Conservation (phyloP, 2,888 invertebrate genomes). For the Epistrophella euchroma region DNA sequence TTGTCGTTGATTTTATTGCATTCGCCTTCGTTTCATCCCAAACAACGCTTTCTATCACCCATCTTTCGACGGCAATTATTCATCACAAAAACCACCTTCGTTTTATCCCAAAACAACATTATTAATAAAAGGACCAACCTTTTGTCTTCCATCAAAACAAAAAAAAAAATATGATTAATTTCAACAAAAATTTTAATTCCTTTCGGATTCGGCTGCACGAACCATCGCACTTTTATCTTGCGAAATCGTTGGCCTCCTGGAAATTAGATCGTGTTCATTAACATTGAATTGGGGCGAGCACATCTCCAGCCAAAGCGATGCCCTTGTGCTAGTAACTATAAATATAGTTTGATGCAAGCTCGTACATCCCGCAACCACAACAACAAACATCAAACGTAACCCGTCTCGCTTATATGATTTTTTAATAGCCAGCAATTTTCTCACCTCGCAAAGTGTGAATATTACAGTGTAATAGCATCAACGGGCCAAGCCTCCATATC, state of each 20-base stretch:
- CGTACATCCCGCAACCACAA: conserved; percentile 4
- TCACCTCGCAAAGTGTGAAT: conserved; percentile 84
- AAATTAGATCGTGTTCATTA: conserved; percentile 76
- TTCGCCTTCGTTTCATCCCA: not conserved
- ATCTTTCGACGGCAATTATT: conserved; percentile 22
- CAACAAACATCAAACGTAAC: conserved; percentile 71
- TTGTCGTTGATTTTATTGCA: not conserved
- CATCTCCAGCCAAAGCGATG: conserved; percentile 36
- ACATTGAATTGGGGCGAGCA: conserved; percentile 65
- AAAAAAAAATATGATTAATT: conserved; percentile 35
- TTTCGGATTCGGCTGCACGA: conserved; percentile 13
- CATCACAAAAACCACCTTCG: conserved; percentile 36
- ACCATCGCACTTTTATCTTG: conserved; percentile 52
- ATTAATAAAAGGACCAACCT: conserved; percentile 22
- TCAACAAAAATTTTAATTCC: conserved; percentile 55
- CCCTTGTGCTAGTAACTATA: conserved; percentile 23
- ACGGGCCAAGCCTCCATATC: conserved; percentile 81
- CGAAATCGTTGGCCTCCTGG: conserved; percentile 65
- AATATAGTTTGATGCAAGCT: conserved; percentile 21
- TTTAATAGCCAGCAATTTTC: conserved; percentile 84
- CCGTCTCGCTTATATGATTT: conserved; percentile 81
- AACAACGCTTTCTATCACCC: not conserved
- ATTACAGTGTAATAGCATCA: conserved; percentile 84
- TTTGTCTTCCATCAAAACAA: not conserved
- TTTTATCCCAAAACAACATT: conserved; percentile 21